Conservation (phyloP, 2,113 vertebrate species). For the Sceloporus tristichus region DNA sequence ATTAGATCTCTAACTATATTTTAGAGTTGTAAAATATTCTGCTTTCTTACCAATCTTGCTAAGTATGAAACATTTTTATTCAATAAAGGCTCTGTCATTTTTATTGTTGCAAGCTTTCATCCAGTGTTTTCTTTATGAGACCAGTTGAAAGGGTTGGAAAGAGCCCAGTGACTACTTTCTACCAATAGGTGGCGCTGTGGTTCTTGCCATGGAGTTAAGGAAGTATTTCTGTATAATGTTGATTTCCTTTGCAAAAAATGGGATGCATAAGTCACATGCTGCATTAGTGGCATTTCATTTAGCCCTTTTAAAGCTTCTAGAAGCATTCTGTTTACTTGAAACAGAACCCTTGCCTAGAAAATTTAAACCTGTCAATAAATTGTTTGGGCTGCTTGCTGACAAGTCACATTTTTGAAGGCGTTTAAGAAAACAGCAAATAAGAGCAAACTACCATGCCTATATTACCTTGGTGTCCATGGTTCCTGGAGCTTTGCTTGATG, state of each 20-base stretch:
- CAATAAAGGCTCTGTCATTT: conserved; percentile 78
- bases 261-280: background rate
- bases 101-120: conserved; percentile 33
- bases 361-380: background rate
- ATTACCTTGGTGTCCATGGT: background rate
- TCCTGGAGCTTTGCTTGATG: background rate
- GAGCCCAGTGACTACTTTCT: background rate
- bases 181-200: conserved; percentile 64
- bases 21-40: conserved; percentile 83
- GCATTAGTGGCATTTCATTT: background rate
- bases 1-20: conserved; percentile 73
- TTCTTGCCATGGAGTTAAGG: background rate
- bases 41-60: conserved; percentile 78
- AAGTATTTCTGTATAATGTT: background rate
- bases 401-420: background rate
- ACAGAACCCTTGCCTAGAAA: too few relatives aligned
- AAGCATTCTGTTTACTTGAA: background rate
- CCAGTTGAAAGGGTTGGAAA: background rate
- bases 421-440: background rate
- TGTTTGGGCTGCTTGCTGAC: too few relatives aligned
- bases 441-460: background rate
- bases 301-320: background rate
- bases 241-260: background rate
- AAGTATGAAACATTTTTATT: conserved; percentile 75
- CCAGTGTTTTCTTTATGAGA: background rate